Evolutionary conservation across 2,113 vertebrate genomes (phyloP).

Genomic region (Leiothrix lutea): DNA sequence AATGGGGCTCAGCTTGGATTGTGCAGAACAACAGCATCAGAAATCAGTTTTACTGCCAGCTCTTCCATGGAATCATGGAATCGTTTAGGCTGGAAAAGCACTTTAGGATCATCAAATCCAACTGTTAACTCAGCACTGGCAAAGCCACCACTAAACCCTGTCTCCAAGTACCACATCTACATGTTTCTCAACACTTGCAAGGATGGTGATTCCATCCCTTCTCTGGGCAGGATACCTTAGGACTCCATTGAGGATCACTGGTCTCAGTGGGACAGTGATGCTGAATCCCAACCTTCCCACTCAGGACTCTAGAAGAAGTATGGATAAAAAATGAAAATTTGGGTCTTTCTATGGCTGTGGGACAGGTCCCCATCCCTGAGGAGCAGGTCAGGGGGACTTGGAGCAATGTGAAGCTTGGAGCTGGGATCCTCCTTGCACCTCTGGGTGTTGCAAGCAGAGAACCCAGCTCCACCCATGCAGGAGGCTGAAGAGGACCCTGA

Average conservation of each 20-base stretch:
- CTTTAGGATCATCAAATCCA: background rate
- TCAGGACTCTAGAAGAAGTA: background rate
- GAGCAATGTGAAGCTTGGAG: background rate
- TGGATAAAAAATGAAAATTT: background rate
- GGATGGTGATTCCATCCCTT: background rate
- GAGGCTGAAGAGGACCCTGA: no score
- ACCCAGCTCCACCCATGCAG: background rate
- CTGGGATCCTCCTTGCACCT: background rate
- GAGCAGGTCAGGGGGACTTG: background rate
- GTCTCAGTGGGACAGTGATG: rapidly evolving
- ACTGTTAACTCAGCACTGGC: background rate
- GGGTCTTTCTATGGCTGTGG: background rate
- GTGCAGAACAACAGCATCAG: rapidly evolving
- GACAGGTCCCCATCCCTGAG: background rate
- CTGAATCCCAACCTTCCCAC: background rate
- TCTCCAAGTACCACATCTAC: background rate
- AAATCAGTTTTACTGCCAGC: background rate
- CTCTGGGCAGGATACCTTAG: background rate
- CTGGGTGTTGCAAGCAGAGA: background rate
- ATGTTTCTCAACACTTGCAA: background rate
- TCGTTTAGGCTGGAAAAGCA: background rate
- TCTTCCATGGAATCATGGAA: background rate
- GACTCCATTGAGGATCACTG: rapidly evolving
- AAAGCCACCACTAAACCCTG: background rate
- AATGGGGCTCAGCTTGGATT: background rate